phyloP scores from a whole-genome alignment of 2,113 vertebrate genomes.

The Phodopus roborovskii region DNA sequence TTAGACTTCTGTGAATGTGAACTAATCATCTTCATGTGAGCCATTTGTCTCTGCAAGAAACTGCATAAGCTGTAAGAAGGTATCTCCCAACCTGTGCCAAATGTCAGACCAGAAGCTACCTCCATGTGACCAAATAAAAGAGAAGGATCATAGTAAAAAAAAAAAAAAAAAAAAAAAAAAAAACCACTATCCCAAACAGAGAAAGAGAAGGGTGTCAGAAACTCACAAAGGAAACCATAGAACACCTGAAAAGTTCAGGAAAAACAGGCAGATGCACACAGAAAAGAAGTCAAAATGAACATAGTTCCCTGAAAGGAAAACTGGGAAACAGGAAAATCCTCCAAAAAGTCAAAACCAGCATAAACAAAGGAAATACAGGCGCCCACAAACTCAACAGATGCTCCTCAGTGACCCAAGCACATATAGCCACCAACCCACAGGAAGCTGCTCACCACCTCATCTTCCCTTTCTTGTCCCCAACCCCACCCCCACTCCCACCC shows the following conservation, averaged over 20 bases:
- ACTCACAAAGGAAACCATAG: neutral
- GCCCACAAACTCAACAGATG: neutral
- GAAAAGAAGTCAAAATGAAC: neutral
- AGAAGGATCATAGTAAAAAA: neutral
- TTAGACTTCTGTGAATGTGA: no score
- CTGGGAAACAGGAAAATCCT: neutral
- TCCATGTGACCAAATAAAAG: neutral
- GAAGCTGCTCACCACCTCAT: neutral
- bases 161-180: neutral
- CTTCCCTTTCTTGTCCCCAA: neutral
- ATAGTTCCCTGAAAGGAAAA: neutral
- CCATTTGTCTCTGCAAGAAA: neutral
- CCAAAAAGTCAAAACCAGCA: neutral
- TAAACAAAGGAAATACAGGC: neutral
- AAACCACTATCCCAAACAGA: neutral
- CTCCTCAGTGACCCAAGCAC: neutral
- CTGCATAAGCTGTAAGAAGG: neutral
- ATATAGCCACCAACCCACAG: neutral
- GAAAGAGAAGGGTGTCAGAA: neutral
- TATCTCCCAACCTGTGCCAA: no score
- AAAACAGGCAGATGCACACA: neutral
- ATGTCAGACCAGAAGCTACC: neutral
- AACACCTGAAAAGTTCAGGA: neutral
- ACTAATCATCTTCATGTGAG: no score
- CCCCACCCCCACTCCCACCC: neutral